Base-by-base conservation (phyloP, 2,888 invertebrate species). In the Calephelis perditalis region DNA sequence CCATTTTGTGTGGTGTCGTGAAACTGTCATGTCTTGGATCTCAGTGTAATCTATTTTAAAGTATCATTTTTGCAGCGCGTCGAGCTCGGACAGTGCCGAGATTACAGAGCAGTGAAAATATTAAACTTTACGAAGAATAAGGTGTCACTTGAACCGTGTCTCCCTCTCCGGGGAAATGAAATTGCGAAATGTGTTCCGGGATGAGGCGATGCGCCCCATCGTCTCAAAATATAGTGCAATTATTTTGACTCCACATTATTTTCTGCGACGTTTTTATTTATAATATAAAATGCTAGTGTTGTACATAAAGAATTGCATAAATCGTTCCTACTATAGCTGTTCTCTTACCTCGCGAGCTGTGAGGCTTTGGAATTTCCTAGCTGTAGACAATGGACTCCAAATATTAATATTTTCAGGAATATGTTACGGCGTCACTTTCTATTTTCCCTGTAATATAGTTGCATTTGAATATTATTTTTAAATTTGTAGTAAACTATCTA, bases 91-190 rank as follows among this genome's bases (percentile, higher is more conserved):
- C 74, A 52, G 72, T 67, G 71, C 70, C 70, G 71, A 82, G 77
- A 83, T 82, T 78, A 76, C 75, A 63, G 60, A 64, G 62, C 60
- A 58, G 59, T 63, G 65, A 74, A 82, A 81, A 84, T 84, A 84
- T 83, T 79, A 80, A 76, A 79, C 72, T 78, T 73, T 69, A 69
- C 68, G 67, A 76, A 81, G 82, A 82, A 81, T 78, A 76, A 82
- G 83, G 81, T 80, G 79, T 79, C 78, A 73, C 72, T 67, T 73
- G 74, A 76, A 75, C 76, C 75, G 75, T 75, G 75, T 70, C 78
- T 65, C 65, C 64, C 70, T 77, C 83, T 70, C 76, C 61, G 64
- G 82, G 84, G 86, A 86, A 86, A 86, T 87, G 83, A 84, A 86
- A 86, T 86, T 81, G 84, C 83, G 82, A 85, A 86, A 86, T 85